Conservation (phyloP, 2,113 vertebrate species). For the Clarias batrachus region DNA sequence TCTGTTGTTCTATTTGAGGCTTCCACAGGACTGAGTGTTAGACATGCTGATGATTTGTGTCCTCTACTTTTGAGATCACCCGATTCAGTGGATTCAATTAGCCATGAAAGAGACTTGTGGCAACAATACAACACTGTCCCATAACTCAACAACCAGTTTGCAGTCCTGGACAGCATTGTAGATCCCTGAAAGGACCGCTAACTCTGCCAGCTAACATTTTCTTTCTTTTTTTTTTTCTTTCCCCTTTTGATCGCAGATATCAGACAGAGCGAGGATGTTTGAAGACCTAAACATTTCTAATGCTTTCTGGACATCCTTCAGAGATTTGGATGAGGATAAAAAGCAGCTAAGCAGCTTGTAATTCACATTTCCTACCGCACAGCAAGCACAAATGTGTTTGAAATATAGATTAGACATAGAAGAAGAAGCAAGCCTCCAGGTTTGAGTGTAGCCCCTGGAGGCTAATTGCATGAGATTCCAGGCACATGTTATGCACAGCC, state of each 20-base stretch:
- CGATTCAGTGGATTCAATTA: slow-evolving; percentile 72
- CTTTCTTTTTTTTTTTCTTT: slow-evolving; percentile 25
- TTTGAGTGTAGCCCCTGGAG: slow-evolving; percentile 26
- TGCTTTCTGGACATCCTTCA: slow-evolving; percentile 48
- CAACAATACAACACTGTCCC: slow-evolving; percentile 55
- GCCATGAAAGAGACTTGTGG: slow-evolving; percentile 59
- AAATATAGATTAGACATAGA: slow-evolving; percentile 25
- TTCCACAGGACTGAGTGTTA: slow-evolving; percentile 50
- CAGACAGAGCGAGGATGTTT: slow-evolving; percentile 42
- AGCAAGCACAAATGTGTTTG: slow-evolving; percentile 35
- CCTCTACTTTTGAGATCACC: slow-evolving; percentile 58
- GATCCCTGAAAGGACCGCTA: slow-evolving; percentile 35
- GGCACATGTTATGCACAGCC: slow-evolving; percentile 2
- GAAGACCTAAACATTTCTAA: slow-evolving; percentile 43
- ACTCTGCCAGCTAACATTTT: slow-evolving; percentile 49
- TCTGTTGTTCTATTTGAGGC: slow-evolving; percentile 44
- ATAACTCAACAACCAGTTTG: slow-evolving; percentile 51
- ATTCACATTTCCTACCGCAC: slow-evolving; percentile 13
- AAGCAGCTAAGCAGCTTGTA: slow-evolving; percentile 41
- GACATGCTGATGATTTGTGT: slow-evolving; percentile 61
- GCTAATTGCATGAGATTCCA: background rate
- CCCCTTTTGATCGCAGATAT: slow-evolving; percentile 43
- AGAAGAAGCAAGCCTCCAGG: slow-evolving; percentile 7
- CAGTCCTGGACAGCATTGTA: slow-evolving; percentile 34
- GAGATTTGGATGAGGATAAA: slow-evolving; percentile 38